A percentile compares a stretch with the other conserved stretches of the same genome.
These are phyloP conservation scores for Chymomyza caudatula DNA, from an alignment of 2,888 invertebrate genomes.

Conservation along the genomic window DNA sequence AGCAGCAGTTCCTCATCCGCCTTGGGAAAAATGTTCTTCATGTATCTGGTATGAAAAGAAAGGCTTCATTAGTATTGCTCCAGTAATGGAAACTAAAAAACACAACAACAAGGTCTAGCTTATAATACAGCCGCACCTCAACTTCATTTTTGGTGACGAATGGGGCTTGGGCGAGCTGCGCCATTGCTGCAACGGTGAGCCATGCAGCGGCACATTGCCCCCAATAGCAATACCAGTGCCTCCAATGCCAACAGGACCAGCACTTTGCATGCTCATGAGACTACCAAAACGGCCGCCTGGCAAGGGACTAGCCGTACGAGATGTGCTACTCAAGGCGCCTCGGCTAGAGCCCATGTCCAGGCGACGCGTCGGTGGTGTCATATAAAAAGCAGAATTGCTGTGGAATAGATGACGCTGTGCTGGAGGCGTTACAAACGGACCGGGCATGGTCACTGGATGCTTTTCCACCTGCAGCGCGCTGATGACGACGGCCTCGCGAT, in stretches of 20 bases:
- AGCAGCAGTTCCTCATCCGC: slow-evolving; percentile 92
- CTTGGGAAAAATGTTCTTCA: slow-evolving; percentile 93
- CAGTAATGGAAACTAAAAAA: slow-evolving; percentile 5
- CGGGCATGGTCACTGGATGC: slow-evolving; percentile 92
- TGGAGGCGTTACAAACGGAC: slow-evolving; percentile 87
- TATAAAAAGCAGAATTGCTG: slow-evolving; percentile 82
- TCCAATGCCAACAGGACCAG: slow-evolving; percentile 43
- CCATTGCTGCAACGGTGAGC: slow-evolving; percentile 81
- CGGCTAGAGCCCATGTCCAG: slow-evolving; percentile 76
- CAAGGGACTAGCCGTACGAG: slow-evolving; percentile 80
- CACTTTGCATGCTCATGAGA: slow-evolving; percentile 82
- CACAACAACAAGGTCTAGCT: slow-evolving; percentile 13
- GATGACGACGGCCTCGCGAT: slow-evolving; percentile 94
- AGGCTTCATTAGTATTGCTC: slow-evolving; percentile 4
- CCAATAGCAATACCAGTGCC: slow-evolving; percentile 57
- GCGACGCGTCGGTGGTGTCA: slow-evolving; percentile 84
- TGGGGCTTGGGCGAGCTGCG: slow-evolving; percentile 83
- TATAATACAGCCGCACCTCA: slow-evolving; percentile 82
- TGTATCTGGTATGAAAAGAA: slow-evolving; percentile 82
- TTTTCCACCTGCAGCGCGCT: slow-evolving; percentile 96
- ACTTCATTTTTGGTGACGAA: slow-evolving; percentile 94
- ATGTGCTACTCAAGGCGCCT: slow-evolving; percentile 41
- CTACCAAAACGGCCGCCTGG: slow-evolving; percentile 81
- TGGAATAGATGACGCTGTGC: slow-evolving; percentile 81
- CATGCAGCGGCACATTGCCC: slow-evolving; percentile 71